Evolutionary conservation across 2,113 vertebrate species (phyloP), one percentile per base, ranked within the genome.

Genomic region (Chloroceryle aenea): DNA sequence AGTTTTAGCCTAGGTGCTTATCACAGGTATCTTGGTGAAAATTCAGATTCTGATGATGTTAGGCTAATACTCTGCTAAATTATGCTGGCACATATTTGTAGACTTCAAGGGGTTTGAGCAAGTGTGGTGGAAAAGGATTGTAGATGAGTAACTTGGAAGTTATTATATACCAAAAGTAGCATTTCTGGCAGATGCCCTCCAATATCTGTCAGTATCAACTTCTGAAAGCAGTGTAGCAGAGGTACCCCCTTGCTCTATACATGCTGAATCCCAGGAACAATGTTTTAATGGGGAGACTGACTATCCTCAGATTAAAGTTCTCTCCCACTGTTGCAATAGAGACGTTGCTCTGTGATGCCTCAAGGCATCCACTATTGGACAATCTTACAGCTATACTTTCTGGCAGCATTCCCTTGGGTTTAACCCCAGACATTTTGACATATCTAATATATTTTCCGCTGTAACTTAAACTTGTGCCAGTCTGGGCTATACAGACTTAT

Each of bases 371-470:
- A 0, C 47, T 78, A 5, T 4, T 69, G 80, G 67, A 15, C 84
- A 90, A 30, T 79, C 67, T 82, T 48, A 73, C 63, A 91, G 48
- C 62, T 85, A 7, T 55, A 74, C 55, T 85, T 91, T 63, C 55
- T 88, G 85, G 78, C 90, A 82, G 77, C 75, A 26, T 74, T 90
- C 93, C 92, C 72, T 36, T 7, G 89, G 78, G 59, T 72, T 95
- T 87, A 47, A 78, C 88, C 90, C 40, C 73, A 68, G 64, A 62
- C 19, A 29, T 96, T 97, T 95, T 78, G 68, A 95, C 21, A 21
- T 87, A 68, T 87, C 66, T 74, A 21, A 84, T 94, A 10, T 82
- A 80, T 97, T 96, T 97, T 94, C 94, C 81, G 75, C 36, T 91
- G 93, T 87, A 95, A 93, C 80, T 94, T 67, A 83, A 95, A 47